Base-by-base conservation (phyloP, 2,113 vertebrate species). In the Paradisaea rubra region DNA sequence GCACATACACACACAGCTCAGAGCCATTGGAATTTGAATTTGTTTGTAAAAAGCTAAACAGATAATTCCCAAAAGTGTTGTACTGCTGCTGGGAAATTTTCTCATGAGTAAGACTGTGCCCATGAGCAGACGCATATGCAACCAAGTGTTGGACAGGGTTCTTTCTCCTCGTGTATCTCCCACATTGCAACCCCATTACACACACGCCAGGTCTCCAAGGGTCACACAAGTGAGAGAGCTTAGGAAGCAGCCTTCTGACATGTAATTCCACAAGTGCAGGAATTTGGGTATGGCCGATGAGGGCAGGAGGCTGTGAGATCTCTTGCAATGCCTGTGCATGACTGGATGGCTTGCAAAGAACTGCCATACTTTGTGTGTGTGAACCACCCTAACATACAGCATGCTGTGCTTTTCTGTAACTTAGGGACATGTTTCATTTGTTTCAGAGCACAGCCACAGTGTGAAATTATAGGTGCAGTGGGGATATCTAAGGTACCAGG, bases 181-280 rank as follows among this genome's bases (percentile, higher is more conserved):
- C 60, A 78, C 49, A 27, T 0, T 42, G 33, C 70, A 82, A 23
- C 24, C 37, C 24, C 22, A 8, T 68, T 64, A 64, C 44, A 47
- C 47, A 66, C 10, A 35, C 0, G 1, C 5, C 33, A 60, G 24
- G 64, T 35, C 41, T 54, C 56, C 0, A 0, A 47, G 27, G 69
- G 17, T 52, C 74, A 64, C 57, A 77, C 27, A 61, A 72, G 70
- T 10, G 9, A 56, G 15, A 57, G 20, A 59, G 28, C 16, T 86
- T 44, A 64, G 39, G 88, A 39, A 77, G 39, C 39, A 91, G 37
- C 52, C 31, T 73, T 73, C 50, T 42, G 64, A 59, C 28, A 19
- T 1, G 14, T 5, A 72, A 57, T 44, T 72, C 41, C 63, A 69
- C n/a, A 87, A 50, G 1, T 25, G 28, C 41, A 66, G 22, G 59